These are phyloP conservation scores for Chesias legatella DNA, from an alignment of 2,888 invertebrate species.

Conservation along the genomic window DNA sequence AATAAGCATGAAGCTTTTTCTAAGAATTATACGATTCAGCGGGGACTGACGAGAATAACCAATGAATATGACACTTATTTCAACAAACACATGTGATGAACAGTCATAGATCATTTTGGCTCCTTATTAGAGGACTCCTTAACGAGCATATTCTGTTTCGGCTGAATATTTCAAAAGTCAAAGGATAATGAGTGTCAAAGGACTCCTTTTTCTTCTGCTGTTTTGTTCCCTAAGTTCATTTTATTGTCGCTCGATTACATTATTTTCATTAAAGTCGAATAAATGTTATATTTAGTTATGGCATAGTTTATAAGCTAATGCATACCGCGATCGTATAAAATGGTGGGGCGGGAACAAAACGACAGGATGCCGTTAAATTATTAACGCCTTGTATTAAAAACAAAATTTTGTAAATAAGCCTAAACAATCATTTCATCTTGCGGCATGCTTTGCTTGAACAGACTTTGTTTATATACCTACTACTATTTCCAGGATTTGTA, in stretches of 20 bases:
- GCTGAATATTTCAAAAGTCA: constrained; percentile 3
- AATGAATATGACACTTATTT: neutral
- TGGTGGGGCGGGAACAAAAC: too few species aligned
- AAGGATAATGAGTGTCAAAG: constrained; percentile 7
- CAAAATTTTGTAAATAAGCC: too few species aligned
- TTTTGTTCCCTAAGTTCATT: neutral
- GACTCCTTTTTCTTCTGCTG: neutral
- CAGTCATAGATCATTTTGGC: constrained; percentile 4
- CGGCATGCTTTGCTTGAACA: too few species aligned
- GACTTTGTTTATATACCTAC: too few species aligned
- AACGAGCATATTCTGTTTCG: constrained; percentile 12
- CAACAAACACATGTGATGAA: constrained; percentile 8
- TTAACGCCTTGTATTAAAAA: constrained; percentile 26
- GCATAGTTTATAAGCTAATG: constrained; percentile 6
- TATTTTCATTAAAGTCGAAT: too few species aligned
- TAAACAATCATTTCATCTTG: too few species aligned
- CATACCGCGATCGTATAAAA: too few species aligned
- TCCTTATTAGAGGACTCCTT: constrained; percentile 2
- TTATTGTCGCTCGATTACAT: neutral
- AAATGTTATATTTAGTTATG: too few species aligned
- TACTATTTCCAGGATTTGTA: too few species aligned
- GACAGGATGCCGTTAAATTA: constrained; percentile 43
- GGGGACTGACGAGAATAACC: too few species aligned
- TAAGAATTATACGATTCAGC: too few species aligned
- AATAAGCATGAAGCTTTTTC: too few species aligned